Conservation (phyloP, 2,888 invertebrate species). For the Mimas tiliae region DNA sequence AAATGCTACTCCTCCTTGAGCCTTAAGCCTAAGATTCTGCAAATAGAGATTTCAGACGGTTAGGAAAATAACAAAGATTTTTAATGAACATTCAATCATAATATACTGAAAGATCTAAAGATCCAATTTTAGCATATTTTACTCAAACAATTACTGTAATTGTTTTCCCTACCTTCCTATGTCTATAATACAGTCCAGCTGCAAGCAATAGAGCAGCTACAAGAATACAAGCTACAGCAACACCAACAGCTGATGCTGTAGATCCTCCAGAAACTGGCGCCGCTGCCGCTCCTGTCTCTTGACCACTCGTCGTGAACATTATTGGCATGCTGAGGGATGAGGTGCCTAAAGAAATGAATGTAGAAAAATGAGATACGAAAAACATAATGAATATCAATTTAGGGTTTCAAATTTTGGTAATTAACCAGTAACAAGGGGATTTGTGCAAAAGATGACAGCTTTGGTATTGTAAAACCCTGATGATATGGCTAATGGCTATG, state of each 20-base stretch:
- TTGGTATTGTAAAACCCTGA: too few relatives aligned
- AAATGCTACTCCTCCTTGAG: slow-evolving; percentile 91
- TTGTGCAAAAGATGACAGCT: too few relatives aligned
- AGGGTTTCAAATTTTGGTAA: too few relatives aligned
- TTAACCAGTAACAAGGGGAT: too few relatives aligned
- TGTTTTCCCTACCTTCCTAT: slow-evolving; percentile 73
- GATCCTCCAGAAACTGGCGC: slow-evolving; percentile 82
- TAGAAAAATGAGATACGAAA: background rate
- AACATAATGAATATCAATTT: background rate
- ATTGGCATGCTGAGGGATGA: slow-evolving; percentile 90
- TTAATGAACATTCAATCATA: background rate
- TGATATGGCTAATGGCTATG: too few relatives aligned
- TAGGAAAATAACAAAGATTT: background rate
- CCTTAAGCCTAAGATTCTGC: slow-evolving; percentile 86
- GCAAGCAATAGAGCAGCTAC: slow-evolving; percentile 86
- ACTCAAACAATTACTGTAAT: background rate
- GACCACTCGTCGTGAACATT: slow-evolving; percentile 90
- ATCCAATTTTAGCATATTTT: background rate
- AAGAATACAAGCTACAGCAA: slow-evolving; percentile 86
- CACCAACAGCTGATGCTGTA: slow-evolving; percentile 86
- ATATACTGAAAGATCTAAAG: too few relatives aligned
- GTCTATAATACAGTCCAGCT: slow-evolving; percentile 86
- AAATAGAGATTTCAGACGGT: slow-evolving; percentile 36
- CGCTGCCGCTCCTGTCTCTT: slow-evolving; percentile 89
- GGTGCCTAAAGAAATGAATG: slow-evolving; percentile 79